phyloP scores from a whole-genome alignment of 2,113 vertebrate species.

The Panthera uncia region DNA sequence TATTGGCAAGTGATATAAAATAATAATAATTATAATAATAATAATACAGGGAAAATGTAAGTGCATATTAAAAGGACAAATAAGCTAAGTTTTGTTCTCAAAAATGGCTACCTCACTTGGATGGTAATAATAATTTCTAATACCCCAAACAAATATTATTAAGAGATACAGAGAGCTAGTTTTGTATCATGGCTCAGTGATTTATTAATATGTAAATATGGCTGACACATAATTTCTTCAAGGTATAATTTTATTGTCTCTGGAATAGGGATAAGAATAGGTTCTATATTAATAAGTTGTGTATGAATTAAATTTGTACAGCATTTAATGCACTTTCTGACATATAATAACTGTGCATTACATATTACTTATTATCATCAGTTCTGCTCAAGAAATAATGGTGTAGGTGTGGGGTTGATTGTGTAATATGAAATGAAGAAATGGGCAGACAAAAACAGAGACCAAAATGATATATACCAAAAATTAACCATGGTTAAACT shows the following conservation, averaged over 20 bases:
- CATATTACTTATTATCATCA: neutral
- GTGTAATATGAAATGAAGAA: neutral
- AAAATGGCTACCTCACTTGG: neutral
- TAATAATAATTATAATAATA: neutral
- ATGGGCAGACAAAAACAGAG: neutral
- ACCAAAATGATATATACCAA: neutral
- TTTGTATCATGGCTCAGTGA: neutral
- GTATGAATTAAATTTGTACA: neutral
- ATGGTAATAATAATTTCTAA: neutral
- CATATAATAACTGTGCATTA: neutral
- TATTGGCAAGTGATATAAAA: neutral
- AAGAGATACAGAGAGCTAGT: neutral
- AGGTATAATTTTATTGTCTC: neutral
- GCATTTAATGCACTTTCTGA: neutral
- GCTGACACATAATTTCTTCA: neutral
- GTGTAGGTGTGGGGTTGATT: neutral
- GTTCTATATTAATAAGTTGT: neutral
- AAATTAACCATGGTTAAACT: neutral
- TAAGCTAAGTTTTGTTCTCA: neutral
- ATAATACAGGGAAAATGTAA: neutral
- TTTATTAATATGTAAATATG: neutral
- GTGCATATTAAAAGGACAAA: neutral
- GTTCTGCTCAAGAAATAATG: neutral
- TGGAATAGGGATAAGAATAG: neutral
- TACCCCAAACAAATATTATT: neutral